phyloP scores from a whole-genome alignment of 2,113 vertebrate genomes.

The Zootoca vivipara region DNA sequence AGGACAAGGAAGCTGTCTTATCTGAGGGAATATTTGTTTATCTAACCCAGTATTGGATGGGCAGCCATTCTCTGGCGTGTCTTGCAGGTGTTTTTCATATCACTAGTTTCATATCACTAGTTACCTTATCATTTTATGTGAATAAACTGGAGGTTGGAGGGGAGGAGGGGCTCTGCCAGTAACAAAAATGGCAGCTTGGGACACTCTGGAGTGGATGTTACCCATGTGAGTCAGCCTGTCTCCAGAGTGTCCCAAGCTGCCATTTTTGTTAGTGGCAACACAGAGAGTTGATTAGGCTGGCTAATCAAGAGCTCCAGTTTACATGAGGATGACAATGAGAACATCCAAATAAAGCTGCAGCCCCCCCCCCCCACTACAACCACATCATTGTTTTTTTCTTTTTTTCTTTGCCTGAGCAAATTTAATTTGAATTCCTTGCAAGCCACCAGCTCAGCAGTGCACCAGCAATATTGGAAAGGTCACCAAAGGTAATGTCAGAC shows the following conservation, averaged over 20 bases:
- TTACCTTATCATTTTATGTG: too few species aligned
- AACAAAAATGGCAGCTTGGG: background rate
- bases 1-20: too few species aligned
- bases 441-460: background rate
- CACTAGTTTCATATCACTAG: too few species aligned
- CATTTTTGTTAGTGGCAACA: background rate
- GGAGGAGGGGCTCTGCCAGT: too few species aligned
- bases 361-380: background rate
- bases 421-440: slow-evolving; percentile 15
- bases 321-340: background rate
- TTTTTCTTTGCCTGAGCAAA: background rate
- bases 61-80: too few species aligned
- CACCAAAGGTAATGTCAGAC: background rate
- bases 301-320: background rate
- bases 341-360: background rate
- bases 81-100: too few species aligned
- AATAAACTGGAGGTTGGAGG: too few species aligned
- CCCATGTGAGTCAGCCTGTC: background rate
- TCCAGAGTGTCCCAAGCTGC: background rate
- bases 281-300: background rate
- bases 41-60: too few species aligned
- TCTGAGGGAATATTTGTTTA: too few species aligned
- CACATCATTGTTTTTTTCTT: background rate
- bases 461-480: background rate
- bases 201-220: background rate